Evolutionary conservation across 2,888 invertebrate species (phyloP).

Genomic region (Ypsolopha sequella): DNA sequence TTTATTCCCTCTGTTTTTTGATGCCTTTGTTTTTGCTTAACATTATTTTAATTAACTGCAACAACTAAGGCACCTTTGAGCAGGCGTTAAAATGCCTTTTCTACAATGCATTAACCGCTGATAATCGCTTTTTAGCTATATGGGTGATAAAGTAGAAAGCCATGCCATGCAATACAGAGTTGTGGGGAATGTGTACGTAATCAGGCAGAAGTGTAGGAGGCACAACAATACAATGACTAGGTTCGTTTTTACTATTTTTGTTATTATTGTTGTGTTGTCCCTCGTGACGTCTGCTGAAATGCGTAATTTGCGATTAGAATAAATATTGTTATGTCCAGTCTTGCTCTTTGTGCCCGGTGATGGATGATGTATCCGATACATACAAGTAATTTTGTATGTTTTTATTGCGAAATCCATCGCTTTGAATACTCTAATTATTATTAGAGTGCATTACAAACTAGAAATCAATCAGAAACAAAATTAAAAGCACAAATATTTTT

Average conservation of each 20-base stretch:
- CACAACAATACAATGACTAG: slow-evolving; percentile 65
- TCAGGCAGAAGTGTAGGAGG: slow-evolving; percentile 54
- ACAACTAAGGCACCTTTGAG: not conserved
- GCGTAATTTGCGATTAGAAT: too few relatives aligned
- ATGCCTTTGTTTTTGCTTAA: not conserved
- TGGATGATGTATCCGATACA: not conserved
- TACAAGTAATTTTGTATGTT: too few relatives aligned
- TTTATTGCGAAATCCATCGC: too few relatives aligned
- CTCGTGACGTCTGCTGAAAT: slow-evolving; percentile 4
- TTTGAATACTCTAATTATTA: too few relatives aligned
- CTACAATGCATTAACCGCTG: slow-evolving; percentile 14
- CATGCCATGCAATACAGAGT: slow-evolving; percentile 60
- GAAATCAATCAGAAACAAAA: too few relatives aligned
- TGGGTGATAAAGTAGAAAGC: slow-evolving; percentile 58
- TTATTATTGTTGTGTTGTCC: not conserved
- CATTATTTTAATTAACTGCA: not conserved
- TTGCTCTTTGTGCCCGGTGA: not conserved
- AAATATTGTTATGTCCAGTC: not conserved
- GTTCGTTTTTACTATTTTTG: slow-evolving; percentile 31
- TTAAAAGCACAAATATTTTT: too few relatives aligned
- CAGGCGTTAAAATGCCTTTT: not conserved
- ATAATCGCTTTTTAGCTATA: slow-evolving; percentile 35
- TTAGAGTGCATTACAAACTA: too few relatives aligned
- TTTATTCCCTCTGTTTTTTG: too few relatives aligned
- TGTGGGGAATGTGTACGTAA: slow-evolving; percentile 46